Evolutionary conservation across 2,113 vertebrate species (phyloP), one percentile per base, ranked within the genome.

Genomic region (Misgurnus mizolepis): DNA sequence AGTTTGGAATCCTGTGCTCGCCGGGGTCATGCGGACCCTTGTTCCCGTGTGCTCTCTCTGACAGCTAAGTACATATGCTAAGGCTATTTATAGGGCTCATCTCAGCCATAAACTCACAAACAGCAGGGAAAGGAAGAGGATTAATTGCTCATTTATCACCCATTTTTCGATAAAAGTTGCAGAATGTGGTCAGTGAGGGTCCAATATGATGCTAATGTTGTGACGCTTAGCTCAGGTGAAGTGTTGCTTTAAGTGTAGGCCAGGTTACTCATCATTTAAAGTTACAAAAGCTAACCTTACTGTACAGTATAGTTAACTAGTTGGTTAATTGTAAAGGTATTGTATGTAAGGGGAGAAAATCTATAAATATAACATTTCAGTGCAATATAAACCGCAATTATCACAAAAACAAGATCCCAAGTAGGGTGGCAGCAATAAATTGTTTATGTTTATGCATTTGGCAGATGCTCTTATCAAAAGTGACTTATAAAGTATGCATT

Each of bases 1-100:
- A 85, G 67, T 84, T 55, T 78, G 65, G 76, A 84, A 82, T 69
- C 70, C 72, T 82, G 77, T 77, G 87, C 80, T 85, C 67, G 80
- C 82, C 78, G 84, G 87, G 89, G 91, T 89, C 85, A 88, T 78
- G 67, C 85, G 81, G 82, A 80, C 80, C 76, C 85, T 84, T 88
- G 84, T 88, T 85, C 88, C 84, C 85, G 80, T 81, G 82, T 73
- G 74, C 79, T 80, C 84, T 89, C 80, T 68, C 86, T 88, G 69
- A 87, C 86, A 86, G 83, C 65, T 61, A 77, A 81, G 80, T 83
- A 85, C 87, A 87, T 86, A 87, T 87, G 83, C 82, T 56, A 70
- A 75, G 56, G 47, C 82, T 89, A 89, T 91, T 89, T 88, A 85
- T 88, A 87, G 72, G 65, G 66, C 70, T 83, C 84, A 66, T 84